Evolutionary conservation across 1,140 invertebrate genomes (phyloP), one percentile per base, ranked within the genome.

Genomic region (Drosophila ficusphila): DNA sequence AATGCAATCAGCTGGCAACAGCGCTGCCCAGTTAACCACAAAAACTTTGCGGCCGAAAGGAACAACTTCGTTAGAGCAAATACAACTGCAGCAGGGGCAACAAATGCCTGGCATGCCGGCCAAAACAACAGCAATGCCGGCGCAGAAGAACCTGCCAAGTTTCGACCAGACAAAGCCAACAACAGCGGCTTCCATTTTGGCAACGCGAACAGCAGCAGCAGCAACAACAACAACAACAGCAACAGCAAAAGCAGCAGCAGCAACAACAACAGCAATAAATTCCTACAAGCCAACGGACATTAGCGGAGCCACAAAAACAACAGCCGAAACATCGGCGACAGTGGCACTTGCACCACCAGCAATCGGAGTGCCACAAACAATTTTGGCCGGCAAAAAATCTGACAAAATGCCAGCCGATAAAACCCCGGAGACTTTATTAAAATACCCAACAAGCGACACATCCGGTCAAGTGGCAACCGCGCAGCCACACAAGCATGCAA

Each of bases 51-150:
- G 82, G 82, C 64, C 77, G 71, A 64, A 70, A 72, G 76, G 73
- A 88, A 88, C 82, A 88, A 86, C 82, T 86, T 88, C 74, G 82
- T 88, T 88, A 90, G 73, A 54, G 49, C 61, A 85, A 57, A 52
- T 68, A 18, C 61, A 48, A 18, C 19, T 36, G 38, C 58, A 67
- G 36, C 39, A 34, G 51, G 42, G 44, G 38, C 34, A 67, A 82
- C 64, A 78, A 83, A 68, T 86, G 76, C 76, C 62, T 52, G 49
- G 72, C 82, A 85, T 88, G 76, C 81, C 73, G 76, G 75, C 64
- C 31, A 49, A 34, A 57, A 14, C 46, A 72, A 44, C 39, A 51
- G 31, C 36, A 54, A 29, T 51, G 38, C 36, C 58, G 71, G 41
- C 67, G 27, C 21, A 49, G 27, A 25, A 49, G 39, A 62, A 62